Conservation (phyloP, 1,140 invertebrate genomes). For the Drosophila ambigua region DNA sequence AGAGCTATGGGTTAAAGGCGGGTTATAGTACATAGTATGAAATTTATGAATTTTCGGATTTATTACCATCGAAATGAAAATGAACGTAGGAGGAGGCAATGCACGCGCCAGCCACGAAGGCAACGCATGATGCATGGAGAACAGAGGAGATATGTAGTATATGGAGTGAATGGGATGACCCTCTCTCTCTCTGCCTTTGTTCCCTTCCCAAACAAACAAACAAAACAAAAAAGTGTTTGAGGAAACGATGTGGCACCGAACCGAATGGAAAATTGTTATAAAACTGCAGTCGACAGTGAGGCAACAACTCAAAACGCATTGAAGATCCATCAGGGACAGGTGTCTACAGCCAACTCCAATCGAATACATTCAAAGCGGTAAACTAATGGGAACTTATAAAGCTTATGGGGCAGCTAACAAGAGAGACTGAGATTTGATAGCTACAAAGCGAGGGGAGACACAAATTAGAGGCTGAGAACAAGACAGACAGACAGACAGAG, state of each 20-base stretch:
- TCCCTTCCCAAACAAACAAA: slow-evolving; percentile 18
- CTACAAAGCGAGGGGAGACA: no score
- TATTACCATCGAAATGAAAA: slow-evolving; percentile 39
- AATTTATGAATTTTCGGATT: slow-evolving; percentile 42
- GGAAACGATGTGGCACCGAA: slow-evolving; percentile 4
- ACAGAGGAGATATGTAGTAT: background rate
- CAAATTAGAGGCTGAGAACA: no score
- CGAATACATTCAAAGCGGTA: slow-evolving; percentile 3
- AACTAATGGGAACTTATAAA: slow-evolving; percentile 6
- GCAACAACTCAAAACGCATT: slow-evolving; percentile 31
- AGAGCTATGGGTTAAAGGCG: no score
- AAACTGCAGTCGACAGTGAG: slow-evolving; percentile 35
- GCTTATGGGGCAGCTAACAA: background rate
- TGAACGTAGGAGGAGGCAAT: slow-evolving; percentile 27
- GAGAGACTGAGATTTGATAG: background rate
- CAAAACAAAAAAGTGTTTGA: slow-evolving; percentile 36
- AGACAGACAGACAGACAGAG: background rate
- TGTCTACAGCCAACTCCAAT: slow-evolving; percentile 14
- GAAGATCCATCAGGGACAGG: slow-evolving; percentile 35
- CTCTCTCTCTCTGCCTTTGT: slow-evolving; percentile 44
- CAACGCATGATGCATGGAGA: slow-evolving; percentile 60
- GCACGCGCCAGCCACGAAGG: slow-evolving; percentile 63
- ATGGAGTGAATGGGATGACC: slow-evolving; percentile 2
- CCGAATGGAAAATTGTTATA: slow-evolving; percentile 27
- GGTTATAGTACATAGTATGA: background rate